Base-by-base conservation (phyloP, 2,888 invertebrate genomes). In the Xanthorhoe designata region DNA sequence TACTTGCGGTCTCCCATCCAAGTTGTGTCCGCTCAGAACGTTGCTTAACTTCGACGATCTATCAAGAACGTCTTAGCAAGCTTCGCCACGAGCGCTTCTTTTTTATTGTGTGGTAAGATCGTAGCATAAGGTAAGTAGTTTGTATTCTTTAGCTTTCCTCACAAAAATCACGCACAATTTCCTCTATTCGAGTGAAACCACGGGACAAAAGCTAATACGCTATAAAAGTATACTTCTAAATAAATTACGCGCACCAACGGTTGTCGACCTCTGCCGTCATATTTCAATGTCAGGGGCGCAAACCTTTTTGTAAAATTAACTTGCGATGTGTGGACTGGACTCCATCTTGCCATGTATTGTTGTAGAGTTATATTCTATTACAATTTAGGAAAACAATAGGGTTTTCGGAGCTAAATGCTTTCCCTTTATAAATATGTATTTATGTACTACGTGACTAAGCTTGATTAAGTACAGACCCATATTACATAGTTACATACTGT, bases 261-360 rank as follows among this genome's bases (percentile, higher is more conserved):
- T 77, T 76, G 76, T 77, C 69, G 81, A 82, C 81, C 81, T 72
- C 80, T 79, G 78, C 64, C 78, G 72, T 75, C 78, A 80, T 83
- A 84, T 81, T 77, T 84, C 81, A 79, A 69, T 69, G 68, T 65
- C 78, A 78, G 78, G 64, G 78, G 77, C 73, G 78, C 72, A 70
- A 81, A 81, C 82, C 80, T 82, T 83, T 83, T 79, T 80, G 78
- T 78, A 75, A 81, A 83, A 83, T 81, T 80, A 80, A 81, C 78
- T 80, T 73, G 75, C 70, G 74, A 73, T 72, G 58, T 71, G 69
- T 71, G 62, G 64, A 60, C 49, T 56, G 63, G 63, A 50, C 58
- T 62, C 61, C 63, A 61, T 70, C 71, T 73, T 75, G 70, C 45
- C 69, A n/a, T 49, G 29, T 72, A 67, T 74, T 66, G 50, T 62